Percentiles rank a stretch among this genome's conserved stretches.
Evolutionary conservation across 2,113 vertebrate species (phyloP).

Genomic region (Balaeniceps rex): DNA sequence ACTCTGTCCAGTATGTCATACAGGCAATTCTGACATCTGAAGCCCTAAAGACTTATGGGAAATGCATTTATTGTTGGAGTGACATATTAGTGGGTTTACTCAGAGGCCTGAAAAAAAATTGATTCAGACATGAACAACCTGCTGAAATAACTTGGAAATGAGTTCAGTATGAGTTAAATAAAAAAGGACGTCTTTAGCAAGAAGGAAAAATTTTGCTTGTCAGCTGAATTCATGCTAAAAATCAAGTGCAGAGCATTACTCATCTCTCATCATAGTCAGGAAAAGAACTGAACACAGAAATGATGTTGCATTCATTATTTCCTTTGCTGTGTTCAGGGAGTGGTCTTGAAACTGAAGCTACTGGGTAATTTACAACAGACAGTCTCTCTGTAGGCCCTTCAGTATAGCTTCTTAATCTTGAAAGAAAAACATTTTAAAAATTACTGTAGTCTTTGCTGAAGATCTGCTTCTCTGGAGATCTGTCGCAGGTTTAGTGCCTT

Average conservation of each 20-base stretch:
- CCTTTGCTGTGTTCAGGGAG: not conserved
- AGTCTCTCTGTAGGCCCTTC: not conserved
- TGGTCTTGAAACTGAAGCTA: not conserved
- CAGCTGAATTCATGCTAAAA: not conserved
- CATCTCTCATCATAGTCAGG: not conserved
- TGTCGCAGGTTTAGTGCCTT: not conserved
- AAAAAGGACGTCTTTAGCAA: not conserved
- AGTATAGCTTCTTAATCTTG: not conserved
- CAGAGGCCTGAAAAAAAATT: not conserved
- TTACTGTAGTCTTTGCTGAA: not conserved
- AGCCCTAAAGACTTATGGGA: not conserved
- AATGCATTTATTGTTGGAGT: not conserved
- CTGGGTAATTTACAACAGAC: not conserved
- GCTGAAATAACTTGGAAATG: not conserved
- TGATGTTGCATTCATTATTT: slow-evolving; percentile 3
- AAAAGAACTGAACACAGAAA: not conserved
- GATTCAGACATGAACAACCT: not conserved
- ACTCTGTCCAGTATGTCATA: not conserved
- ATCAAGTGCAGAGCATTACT: not conserved
- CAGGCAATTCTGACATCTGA: not conserved
- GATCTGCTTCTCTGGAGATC: not conserved
- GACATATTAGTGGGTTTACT: not conserved
- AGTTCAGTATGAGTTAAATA: not conserved
- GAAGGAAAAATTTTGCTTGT: not conserved
- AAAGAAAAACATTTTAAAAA: not conserved